Evolutionary conservation across 1,140 invertebrate species (phyloP).

Genomic region (Procambarus clarkii): DNA sequence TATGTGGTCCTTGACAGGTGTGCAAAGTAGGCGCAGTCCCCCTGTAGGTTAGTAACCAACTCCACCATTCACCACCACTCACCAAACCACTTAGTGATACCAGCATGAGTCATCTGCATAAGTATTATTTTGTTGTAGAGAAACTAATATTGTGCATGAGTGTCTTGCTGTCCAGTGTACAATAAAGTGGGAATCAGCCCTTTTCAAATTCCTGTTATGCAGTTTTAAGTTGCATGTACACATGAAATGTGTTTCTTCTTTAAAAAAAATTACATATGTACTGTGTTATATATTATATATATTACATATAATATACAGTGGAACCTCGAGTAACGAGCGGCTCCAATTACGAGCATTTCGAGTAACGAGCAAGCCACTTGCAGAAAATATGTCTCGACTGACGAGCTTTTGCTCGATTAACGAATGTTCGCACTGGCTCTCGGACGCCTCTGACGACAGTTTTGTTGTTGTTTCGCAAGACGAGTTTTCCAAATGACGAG

Average conservation of each 20-base stretch:
- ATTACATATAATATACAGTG: background rate
- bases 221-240: background rate
- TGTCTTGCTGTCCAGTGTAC: background rate
- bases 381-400: too few species aligned
- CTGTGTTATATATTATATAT: background rate
- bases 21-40: slow-evolving; percentile 41
- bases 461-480: too few species aligned
- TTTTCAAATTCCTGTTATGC: background rate
- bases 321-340: too few species aligned
- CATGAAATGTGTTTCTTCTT: background rate
- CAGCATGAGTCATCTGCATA: slow-evolving; percentile 43
- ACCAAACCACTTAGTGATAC: slow-evolving; percentile 26
- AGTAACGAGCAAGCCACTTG: too few species aligned
- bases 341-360: too few species aligned
- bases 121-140: slow-evolving; percentile 39
- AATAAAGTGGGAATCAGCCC: background rate
- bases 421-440: too few species aligned
- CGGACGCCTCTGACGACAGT: too few species aligned
- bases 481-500: too few species aligned
- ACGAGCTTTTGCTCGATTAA: too few species aligned
- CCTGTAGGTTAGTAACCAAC: slow-evolving; percentile 60
- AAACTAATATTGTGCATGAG: background rate
- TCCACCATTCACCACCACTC: slow-evolving; percentile 36
- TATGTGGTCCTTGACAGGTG: slow-evolving; percentile 53
- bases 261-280: background rate